A percentile compares a stretch with the other conserved stretches of the same genome.
phyloP scores from a whole-genome alignment of 2,888 invertebrate genomes.

The Clivina fossor region DNA sequence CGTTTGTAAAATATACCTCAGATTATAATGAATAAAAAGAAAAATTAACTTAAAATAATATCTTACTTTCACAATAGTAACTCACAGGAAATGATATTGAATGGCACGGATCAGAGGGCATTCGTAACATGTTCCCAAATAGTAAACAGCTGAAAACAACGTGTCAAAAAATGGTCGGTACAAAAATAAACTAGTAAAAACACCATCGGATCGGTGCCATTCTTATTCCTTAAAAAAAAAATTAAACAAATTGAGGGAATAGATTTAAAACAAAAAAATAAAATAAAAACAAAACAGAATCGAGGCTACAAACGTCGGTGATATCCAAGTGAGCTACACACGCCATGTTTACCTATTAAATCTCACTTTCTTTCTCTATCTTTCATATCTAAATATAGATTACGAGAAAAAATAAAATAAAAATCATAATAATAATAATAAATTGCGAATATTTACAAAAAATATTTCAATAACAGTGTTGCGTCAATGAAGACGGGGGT shows the following conservation, averaged over 20 bases:
- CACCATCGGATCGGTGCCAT: slow-evolving; percentile 19
- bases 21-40: background rate
- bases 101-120: slow-evolving; percentile 19
- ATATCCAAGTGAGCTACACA: background rate
- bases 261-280: background rate
- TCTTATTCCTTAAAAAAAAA: background rate
- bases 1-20: background rate
- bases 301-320: background rate
- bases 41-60: no score
- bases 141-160: slow-evolving; percentile 35
- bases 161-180: slow-evolving; percentile 29
- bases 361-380: background rate
- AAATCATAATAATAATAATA: slow-evolving; percentile 19
- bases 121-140: slow-evolving; percentile 28
- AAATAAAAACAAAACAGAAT: background rate
- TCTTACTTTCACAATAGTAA: background rate
- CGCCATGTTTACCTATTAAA: background rate
- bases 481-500: background rate
- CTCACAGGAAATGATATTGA: background rate
- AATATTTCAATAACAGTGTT: slow-evolving; percentile 21
- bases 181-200: slow-evolving; percentile 34
- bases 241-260: background rate
- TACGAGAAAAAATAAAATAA: slow-evolving; percentile 22
- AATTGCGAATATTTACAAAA: slow-evolving; percentile 25
- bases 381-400: slow-evolving; percentile 15